A percentile compares a stretch with the other conserved stretches of the same genome.
These are phyloP conservation scores for Zhengitettix transpicula DNA, from an alignment of 2,888 invertebrate species.

Conservation along the genomic window DNA sequence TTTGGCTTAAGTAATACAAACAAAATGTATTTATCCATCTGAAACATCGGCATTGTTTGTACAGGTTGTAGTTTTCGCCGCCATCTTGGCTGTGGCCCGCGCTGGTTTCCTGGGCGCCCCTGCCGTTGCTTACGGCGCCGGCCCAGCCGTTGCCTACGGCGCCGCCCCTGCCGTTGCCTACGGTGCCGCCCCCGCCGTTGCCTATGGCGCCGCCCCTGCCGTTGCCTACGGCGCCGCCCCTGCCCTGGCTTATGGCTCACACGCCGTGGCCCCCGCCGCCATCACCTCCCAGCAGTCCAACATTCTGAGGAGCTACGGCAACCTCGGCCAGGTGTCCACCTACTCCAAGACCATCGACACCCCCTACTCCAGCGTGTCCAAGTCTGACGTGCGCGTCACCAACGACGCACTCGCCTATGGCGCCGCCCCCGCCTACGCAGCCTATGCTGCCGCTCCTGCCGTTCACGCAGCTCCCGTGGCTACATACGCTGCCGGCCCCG, in stretches of 20 bases:
- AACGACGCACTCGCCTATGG: conserved; percentile 15
- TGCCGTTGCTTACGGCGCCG: conserved; percentile 14
- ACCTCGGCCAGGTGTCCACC: conserved; percentile 15
- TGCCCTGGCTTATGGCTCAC: conserved; percentile 7
- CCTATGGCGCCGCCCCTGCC: conserved; percentile 6
- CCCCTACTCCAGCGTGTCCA: conserved; percentile 15
- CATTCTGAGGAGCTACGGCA: conserved; percentile 15
- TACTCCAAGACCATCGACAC: conserved; percentile 16
- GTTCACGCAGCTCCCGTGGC: conserved; percentile 9
- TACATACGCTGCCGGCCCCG: conserved; percentile 10
- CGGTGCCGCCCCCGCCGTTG: conserved; percentile 5
- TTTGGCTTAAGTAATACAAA: too few species aligned
- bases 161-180: conserved; percentile 18
- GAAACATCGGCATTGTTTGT: neutral
- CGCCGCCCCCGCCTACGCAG: conserved; percentile 11
- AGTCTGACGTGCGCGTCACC: conserved; percentile 15
- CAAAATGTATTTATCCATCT: too few species aligned
- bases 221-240: conserved; percentile 10
- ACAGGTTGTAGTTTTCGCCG: conserved; percentile 17
- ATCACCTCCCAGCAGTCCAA: conserved; percentile 13
- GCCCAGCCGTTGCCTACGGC: conserved; percentile 12
- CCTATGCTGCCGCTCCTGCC: conserved; percentile 8
- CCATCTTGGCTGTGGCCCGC: conserved; percentile 11
- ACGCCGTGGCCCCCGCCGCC: conserved; percentile 16
- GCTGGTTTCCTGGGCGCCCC: conserved; percentile 17